Evolutionary conservation across 2,797 vertebrate genomes (phyloP), one percentile per base, ranked within the genome.

Genomic region (Eulemur coronatus): DNA sequence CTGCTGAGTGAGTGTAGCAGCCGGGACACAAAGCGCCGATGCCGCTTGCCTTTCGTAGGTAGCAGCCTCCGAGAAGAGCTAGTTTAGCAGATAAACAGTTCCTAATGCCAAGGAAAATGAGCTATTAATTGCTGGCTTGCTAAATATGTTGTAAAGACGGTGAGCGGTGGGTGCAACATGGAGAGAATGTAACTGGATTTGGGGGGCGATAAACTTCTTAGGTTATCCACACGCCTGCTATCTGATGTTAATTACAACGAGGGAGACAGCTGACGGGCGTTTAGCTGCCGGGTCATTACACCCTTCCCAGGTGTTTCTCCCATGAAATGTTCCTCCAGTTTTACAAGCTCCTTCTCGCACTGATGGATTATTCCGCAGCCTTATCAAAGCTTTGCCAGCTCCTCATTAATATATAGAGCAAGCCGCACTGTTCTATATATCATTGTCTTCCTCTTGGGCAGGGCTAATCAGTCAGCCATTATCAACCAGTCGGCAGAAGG

Each of bases 331-430:
- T 98, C 98, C 98, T 98, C 98, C 97, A 95, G 98, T 98, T 98
- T 98, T 98, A 98, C 99, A 99, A 98, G 98, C 99, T 98, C 98
- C 98, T 98, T 98, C 98, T 95, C 98, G 97, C 98, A 98, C 98
- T 99, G 98, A 99, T 99, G 99, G 99, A 99, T 99, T 99, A 99
- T 98, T 98, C 98, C 55, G 96, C 97, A 91, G 98, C 98, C 99
- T 99, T 99, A 99, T 99, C 99, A 99, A 99, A 99, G 99, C 99
- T 98, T 98, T 98, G 98, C 99, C 99, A 99, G 99, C 99, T 98
- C 98, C 99, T 99, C 99, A 99, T 99, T 99, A 99, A 99, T 99
- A 99, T 99, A 99, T 99, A 99, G 99, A 99, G 99, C 97, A 98
- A 98, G 98, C 98, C 33, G 95, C 95, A 93, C 98, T 52, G 98